Conservation (phyloP, 2,797 vertebrate species). For the Amblyraja radiata region DNA sequence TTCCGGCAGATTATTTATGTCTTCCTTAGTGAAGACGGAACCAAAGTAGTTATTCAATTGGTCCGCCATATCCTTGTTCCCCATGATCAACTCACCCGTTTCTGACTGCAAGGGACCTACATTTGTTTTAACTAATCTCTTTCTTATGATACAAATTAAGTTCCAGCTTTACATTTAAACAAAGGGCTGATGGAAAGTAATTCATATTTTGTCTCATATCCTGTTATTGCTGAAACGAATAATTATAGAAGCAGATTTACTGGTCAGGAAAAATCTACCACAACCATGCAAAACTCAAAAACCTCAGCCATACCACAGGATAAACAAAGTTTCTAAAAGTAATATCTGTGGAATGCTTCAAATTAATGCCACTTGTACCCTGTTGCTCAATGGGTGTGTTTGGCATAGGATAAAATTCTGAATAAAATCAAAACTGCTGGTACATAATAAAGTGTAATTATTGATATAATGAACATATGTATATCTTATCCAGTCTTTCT, state of each 20-base stretch:
- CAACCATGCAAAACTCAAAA: neutral
- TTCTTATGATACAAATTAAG: neutral
- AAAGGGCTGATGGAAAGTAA: neutral
- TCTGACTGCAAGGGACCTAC: no score
- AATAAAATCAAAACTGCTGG: neutral
- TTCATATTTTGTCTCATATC: neutral
- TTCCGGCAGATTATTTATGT: no score
- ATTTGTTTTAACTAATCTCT: no score
- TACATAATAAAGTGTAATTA: neutral
- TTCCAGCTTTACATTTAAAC: neutral
- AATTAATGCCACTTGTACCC: neutral
- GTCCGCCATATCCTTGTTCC: no score
- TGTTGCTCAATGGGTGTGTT: neutral
- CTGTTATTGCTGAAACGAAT: neutral
- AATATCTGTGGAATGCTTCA: neutral
- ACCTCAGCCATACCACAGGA: neutral
- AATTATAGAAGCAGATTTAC: neutral
- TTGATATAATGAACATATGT: neutral
- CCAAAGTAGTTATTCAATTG: no score
- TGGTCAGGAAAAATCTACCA: neutral
- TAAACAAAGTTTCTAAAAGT: slow-evolving; percentile 3
- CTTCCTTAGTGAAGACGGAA: no score
- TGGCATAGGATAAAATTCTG: neutral
- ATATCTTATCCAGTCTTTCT: neutral
- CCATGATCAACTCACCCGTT: no score